phyloP scores from a whole-genome alignment of 2,113 vertebrate genomes.

The Pteropus alecto region DNA sequence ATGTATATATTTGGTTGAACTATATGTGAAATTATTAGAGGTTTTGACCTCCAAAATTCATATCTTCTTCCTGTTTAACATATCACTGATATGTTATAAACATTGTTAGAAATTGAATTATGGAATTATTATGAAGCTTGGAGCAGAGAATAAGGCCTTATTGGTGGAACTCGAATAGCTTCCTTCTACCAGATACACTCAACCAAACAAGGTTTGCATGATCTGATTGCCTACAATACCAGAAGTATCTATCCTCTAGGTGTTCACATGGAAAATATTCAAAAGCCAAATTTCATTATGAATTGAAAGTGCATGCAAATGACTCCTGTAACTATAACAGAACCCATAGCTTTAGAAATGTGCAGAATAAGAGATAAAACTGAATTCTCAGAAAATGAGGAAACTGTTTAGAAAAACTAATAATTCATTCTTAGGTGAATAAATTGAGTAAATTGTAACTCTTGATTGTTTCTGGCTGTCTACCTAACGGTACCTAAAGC shows the following conservation, averaged over 20 bases:
- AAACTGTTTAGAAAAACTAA: neutral
- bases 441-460: neutral
- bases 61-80: neutral
- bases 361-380: neutral
- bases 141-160: neutral
- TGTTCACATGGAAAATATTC: neutral
- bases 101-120: neutral
- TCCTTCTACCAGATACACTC: neutral
- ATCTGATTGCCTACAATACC: neutral
- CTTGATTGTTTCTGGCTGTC: neutral
- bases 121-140: neutral
- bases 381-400: neutral
- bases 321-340: neutral
- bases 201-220: neutral
- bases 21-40: neutral
- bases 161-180: neutral
- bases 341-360: neutral
- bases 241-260: neutral
- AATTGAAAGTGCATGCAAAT: neutral
- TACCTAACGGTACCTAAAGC: neutral
- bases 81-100: neutral
- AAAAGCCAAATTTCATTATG: neutral
- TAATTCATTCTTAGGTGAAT: neutral
- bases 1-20: neutral
- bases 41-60: neutral